Conservation (phyloP, 2,797 vertebrate genomes). For the Clarias laeviceps region DNA sequence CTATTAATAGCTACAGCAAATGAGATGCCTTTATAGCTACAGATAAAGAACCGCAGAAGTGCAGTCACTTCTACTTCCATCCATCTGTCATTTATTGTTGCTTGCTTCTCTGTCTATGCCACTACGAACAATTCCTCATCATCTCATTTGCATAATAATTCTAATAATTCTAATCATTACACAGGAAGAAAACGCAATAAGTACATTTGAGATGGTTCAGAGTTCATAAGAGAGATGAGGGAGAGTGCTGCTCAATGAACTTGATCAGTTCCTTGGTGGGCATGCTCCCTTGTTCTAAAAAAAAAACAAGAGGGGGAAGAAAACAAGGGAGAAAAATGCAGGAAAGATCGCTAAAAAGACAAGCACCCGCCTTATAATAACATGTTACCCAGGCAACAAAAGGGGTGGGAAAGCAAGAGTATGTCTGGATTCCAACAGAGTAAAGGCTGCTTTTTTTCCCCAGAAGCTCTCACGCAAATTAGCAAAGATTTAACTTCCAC, state of each 20-base stretch:
- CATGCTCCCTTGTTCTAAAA: conserved; percentile 27
- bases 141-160: background rate
- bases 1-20: conserved; percentile 39
- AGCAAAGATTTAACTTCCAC: conserved; percentile 16
- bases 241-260: conserved; percentile 47
- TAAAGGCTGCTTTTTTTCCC: conserved; percentile 36
- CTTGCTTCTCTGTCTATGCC: background rate
- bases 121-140: conserved; percentile 11
- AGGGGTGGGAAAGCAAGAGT: conserved; percentile 50
- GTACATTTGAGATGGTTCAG: background rate
- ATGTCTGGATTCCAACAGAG: conserved; percentile 46
- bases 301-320: background rate
- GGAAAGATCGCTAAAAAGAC: conserved; percentile 48
- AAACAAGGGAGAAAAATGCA: background rate
- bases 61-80: conserved; percentile 28
- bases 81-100: conserved; percentile 32
- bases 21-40: conserved; percentile 18
- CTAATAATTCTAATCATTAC: conserved; percentile 7
- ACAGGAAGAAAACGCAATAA: background rate
- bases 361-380: conserved; percentile 51
- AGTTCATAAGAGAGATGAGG: conserved; percentile 6
- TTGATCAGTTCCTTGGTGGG: conserved; percentile 41
- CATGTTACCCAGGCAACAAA: conserved; percentile 59
- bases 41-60: conserved; percentile 26
- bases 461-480: conserved; percentile 33